Conservation (phyloP, 2,797 vertebrate genomes). For the Myotis myotis region DNA sequence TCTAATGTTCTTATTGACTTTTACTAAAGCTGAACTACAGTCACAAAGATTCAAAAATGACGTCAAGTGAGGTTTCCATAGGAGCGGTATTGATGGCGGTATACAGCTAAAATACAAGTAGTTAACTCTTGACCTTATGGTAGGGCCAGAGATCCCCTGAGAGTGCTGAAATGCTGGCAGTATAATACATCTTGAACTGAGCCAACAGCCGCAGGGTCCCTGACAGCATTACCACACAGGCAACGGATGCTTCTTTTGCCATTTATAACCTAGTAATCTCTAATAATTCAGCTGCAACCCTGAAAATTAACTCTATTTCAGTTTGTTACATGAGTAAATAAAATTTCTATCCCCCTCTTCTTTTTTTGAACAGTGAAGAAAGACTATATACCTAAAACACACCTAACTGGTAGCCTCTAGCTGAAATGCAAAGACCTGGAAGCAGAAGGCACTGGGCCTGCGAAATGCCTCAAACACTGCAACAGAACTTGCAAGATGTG, state of each 20-base stretch:
- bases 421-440: neutral
- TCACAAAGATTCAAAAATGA: slow-evolving; percentile 86
- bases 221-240: slow-evolving; percentile 73
- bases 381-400: slow-evolving; percentile 20
- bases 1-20: slow-evolving; percentile 90
- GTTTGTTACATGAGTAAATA: slow-evolving; percentile 77
- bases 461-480: neutral
- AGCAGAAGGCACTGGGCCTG: neutral
- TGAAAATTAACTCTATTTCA: slow-evolving; percentile 78
- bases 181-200: slow-evolving; percentile 84
- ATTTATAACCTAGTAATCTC: slow-evolving; percentile 76
- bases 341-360: slow-evolving; percentile 27
- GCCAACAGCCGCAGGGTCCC: slow-evolving; percentile 81
- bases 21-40: slow-evolving; percentile 84
- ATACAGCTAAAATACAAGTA: slow-evolving; percentile 88
- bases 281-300: slow-evolving; percentile 74
- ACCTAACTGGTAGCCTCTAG: neutral
- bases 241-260: slow-evolving; percentile 74
- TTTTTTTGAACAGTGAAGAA: slow-evolving; percentile 28
- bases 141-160: slow-evolving; percentile 83
- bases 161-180: slow-evolving; percentile 83
- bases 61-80: slow-evolving; percentile 89
- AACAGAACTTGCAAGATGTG: neutral
- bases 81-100: slow-evolving; percentile 87
- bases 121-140: slow-evolving; percentile 89